These are phyloP conservation scores for Pseudoips prasinana DNA, from an alignment of 2,888 invertebrate genomes.

Conservation along the genomic window DNA sequence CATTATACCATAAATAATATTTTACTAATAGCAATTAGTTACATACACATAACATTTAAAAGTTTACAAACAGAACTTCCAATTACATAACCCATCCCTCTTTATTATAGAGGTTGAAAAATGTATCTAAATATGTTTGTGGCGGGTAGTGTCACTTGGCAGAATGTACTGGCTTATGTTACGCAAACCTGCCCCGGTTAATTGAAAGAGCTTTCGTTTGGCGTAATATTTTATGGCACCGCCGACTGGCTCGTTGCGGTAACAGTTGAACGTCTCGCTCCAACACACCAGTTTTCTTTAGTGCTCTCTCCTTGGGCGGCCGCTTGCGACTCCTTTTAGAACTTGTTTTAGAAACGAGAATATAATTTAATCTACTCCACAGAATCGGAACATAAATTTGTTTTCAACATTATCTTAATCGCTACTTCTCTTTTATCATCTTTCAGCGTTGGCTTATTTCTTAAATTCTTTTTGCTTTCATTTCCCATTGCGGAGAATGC, in stretches of 20 bases:
- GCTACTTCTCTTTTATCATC: slow-evolving; percentile 61
- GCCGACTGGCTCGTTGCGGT: slow-evolving; percentile 48
- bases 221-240: slow-evolving; percentile 73
- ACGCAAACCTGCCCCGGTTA: slow-evolving; percentile 73
- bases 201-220: slow-evolving; percentile 78
- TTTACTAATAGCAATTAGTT: too few relatives aligned
- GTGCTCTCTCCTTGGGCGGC: slow-evolving; percentile 50
- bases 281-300: slow-evolving; percentile 52
- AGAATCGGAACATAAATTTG: slow-evolving; percentile 71
- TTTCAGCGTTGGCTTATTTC: slow-evolving; percentile 48
- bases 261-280: slow-evolving; percentile 55
- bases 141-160: too few relatives aligned
- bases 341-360: slow-evolving; percentile 63
- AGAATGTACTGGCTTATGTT: slow-evolving; percentile 34
- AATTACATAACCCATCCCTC: too few relatives aligned
- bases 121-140: too few relatives aligned
- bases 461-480: slow-evolving; percentile 47
- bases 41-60: too few relatives aligned
- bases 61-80: too few relatives aligned
- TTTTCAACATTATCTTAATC: slow-evolving; percentile 70
- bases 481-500: slow-evolving; percentile 45
- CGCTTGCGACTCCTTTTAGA: slow-evolving; percentile 52
- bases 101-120: too few relatives aligned
- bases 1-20: too few relatives aligned
- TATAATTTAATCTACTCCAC: slow-evolving; percentile 70